phyloP scores from a whole-genome alignment of 2,113 vertebrate species.

The Clinocottus analis region DNA sequence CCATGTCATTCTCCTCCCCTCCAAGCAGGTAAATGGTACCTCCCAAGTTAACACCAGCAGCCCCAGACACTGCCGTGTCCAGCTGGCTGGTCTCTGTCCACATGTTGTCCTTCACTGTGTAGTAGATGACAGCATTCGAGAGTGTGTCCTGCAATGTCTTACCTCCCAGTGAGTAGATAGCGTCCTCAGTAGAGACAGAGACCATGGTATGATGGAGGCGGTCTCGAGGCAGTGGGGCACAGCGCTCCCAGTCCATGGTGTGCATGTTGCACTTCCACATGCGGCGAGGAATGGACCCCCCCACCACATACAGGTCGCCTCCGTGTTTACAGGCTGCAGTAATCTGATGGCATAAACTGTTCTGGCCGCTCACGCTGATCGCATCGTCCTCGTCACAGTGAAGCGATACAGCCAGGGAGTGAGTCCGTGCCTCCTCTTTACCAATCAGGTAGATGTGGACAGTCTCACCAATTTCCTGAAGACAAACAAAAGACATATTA shows the following conservation, averaged over 20 bases:
- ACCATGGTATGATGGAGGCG: conserved; percentile 97
- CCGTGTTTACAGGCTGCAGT: conserved; percentile 98
- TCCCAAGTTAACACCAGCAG: conserved; percentile 94
- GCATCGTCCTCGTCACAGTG: conserved; percentile 95
- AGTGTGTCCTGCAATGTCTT: conserved; percentile 97
- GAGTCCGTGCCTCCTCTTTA: conserved; percentile 95
- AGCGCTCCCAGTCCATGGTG: conserved; percentile 98
- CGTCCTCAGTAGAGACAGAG: conserved; percentile 90
- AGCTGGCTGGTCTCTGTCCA: conserved; percentile 97
- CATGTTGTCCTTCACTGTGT: conserved; percentile 94
- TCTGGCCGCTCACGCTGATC: conserved; percentile 96
- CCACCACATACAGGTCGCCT: conserved; percentile 94
- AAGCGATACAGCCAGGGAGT: conserved; percentile 94
- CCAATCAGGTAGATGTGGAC: conserved; percentile 99
- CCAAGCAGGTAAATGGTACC: conserved; percentile 96
- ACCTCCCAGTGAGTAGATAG: conserved; percentile 95
- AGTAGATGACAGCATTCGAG: conserved; percentile 96
- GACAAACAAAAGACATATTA: neutral
- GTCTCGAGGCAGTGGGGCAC: conserved; percentile 94
- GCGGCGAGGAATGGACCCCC: conserved; percentile 95
- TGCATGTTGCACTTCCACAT: conserved; percentile 99
- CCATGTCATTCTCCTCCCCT: conserved; percentile 97
- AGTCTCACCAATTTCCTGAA: conserved; percentile 96
- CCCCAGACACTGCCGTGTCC: conserved; percentile 94
- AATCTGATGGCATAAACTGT: conserved; percentile 98